A percentile compares a stretch with the other conserved stretches of the same genome.
Evolutionary conservation across 2,888 invertebrate species (phyloP).

Genomic region (Epirrhoe tristata): DNA sequence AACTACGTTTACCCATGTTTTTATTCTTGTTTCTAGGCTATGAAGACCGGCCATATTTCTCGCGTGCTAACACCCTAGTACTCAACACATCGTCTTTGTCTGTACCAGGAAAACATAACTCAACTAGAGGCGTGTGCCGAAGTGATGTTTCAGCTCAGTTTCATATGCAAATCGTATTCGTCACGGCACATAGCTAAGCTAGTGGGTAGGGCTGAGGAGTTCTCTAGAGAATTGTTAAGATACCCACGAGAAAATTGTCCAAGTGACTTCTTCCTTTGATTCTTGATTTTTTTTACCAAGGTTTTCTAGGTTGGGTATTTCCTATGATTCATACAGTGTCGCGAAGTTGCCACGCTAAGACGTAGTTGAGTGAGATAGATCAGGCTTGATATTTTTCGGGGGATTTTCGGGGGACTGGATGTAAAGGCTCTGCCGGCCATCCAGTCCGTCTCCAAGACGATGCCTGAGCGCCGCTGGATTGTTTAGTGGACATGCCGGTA

Average conservation of each 20-base stretch:
- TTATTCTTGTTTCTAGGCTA: slow-evolving; percentile 12
- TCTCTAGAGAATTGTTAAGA: neutral
- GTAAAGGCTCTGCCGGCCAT: no score
- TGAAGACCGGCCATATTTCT: slow-evolving; percentile 29
- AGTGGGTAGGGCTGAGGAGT: slow-evolving; percentile 25
- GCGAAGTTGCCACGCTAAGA: no score
- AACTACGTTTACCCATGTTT: neutral
- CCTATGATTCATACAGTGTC: no score
- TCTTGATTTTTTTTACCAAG: neutral
- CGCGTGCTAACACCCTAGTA: slow-evolving; percentile 36
- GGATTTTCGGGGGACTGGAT: no score
- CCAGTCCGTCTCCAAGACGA: no score
- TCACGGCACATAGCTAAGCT: slow-evolving; percentile 54
- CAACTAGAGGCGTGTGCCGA: slow-evolving; percentile 53
- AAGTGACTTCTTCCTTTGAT: neutral
- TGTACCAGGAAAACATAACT: slow-evolving; percentile 56
- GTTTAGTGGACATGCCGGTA: no score
- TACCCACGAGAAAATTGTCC: neutral
- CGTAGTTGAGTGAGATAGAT: no score
- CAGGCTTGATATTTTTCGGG: no score
- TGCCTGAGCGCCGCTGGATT: no score
- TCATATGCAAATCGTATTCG: slow-evolving; percentile 69
- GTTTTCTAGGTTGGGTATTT: no score
- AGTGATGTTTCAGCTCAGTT: slow-evolving; percentile 62
- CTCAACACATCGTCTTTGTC: slow-evolving; percentile 50